These are phyloP conservation scores for Pterostichus madidus DNA, from an alignment of 2,888 invertebrate genomes.

Conservation along the genomic window DNA sequence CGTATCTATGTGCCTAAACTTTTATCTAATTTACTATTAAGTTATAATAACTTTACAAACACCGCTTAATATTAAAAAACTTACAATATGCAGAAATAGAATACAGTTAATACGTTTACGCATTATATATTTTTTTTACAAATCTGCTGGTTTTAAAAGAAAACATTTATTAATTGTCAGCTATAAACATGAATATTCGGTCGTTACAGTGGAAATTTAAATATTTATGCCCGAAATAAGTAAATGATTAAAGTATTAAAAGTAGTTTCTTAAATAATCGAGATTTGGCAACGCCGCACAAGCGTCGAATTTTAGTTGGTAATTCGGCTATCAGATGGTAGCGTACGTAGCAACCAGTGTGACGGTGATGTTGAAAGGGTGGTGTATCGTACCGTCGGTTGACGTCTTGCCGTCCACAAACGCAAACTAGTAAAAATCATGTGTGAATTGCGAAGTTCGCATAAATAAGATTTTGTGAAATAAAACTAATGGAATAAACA, in stretches of 20 bases:
- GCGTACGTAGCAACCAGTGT: constrained; percentile 44
- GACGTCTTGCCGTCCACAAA: constrained; percentile 64
- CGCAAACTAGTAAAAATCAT: constrained; percentile 60
- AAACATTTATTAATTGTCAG: too few species aligned
- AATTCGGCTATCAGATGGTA: constrained; percentile 57
- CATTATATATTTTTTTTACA: too few species aligned
- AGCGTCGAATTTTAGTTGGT: constrained; percentile 56
- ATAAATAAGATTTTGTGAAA: constrained; percentile 45
- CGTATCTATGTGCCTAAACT: neutral
- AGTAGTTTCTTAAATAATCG: neutral
- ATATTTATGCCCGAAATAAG: too few species aligned
- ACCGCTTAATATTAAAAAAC: neutral
- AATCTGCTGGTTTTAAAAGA: too few species aligned
- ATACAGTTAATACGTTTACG: too few species aligned
- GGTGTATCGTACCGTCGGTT: constrained; percentile 64
- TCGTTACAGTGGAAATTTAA: too few species aligned
- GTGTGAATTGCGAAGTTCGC: constrained; percentile 47
- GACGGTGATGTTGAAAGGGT: constrained; percentile 60
- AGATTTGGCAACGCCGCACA: constrained; percentile 50
- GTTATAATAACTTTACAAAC: neutral
- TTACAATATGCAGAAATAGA: neutral
- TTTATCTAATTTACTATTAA: too few species aligned
- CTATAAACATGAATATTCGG: too few species aligned
- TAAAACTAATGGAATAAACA: constrained; percentile 29
- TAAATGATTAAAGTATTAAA: constrained; percentile 29